Evolutionary conservation across 1,140 invertebrate species (phyloP).

Genomic region (Helicoverpa armigera): DNA sequence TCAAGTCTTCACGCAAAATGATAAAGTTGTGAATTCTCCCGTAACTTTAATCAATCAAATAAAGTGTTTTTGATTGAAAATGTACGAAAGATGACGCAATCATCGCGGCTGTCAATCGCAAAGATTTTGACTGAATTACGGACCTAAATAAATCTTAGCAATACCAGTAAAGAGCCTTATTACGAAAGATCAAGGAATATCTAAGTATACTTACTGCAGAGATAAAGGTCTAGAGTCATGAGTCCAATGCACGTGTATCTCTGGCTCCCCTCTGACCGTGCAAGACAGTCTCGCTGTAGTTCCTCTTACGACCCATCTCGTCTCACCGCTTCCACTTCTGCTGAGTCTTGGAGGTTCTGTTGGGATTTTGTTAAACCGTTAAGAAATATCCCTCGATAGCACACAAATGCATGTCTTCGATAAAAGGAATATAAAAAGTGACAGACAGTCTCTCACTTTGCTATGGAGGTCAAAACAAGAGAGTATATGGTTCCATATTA

Average conservation of each 20-base stretch:
- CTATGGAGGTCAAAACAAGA: no score
- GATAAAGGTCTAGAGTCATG: slow-evolving; percentile 79
- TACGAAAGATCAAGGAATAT: not conserved
- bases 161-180: no score
- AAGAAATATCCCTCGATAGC: no score
- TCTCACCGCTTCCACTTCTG: slow-evolving; percentile 73
- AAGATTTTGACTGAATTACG: not conserved
- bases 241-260: slow-evolving; percentile 82
- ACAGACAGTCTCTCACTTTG: no score
- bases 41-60: slow-evolving; percentile 30
- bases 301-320: slow-evolving; percentile 78
- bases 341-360: slow-evolving; percentile 76
- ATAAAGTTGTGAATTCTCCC: slow-evolving; percentile 24
- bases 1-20: slow-evolving; percentile 47
- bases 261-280: slow-evolving; percentile 77
- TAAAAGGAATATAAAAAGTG: no score
- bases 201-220: slow-evolving; percentile 73
- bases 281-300: slow-evolving; percentile 73
- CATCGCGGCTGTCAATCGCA: not conserved
- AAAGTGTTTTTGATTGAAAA: slow-evolving; percentile 28
- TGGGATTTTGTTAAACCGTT: not conserved
- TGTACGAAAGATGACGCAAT: not conserved
- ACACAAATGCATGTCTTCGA: no score
- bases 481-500: no score
- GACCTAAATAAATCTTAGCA: not conserved